A percentile compares a stretch with the other conserved stretches of the same genome.
These are phyloP conservation scores for Chinchilla lanigera DNA, from an alignment of 2,113 vertebrate genomes.

Conservation along the genomic window DNA sequence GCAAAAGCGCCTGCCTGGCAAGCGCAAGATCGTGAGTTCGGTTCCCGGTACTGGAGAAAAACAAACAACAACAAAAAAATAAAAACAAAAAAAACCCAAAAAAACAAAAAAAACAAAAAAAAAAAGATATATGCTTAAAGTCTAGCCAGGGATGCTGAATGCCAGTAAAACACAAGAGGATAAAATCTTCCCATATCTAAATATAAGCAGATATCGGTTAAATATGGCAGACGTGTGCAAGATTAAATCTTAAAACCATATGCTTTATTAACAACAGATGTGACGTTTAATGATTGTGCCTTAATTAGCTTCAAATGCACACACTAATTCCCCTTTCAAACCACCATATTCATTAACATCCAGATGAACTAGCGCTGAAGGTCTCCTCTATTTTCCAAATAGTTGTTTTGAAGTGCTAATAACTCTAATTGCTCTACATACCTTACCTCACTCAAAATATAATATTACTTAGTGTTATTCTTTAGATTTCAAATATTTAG, in stretches of 20 bases:
- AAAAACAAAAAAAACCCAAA: too few relatives aligned
- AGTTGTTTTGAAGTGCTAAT: slow-evolving; percentile 65
- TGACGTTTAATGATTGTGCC: slow-evolving; percentile 73
- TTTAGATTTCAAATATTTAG: background rate
- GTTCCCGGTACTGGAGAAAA: too few relatives aligned
- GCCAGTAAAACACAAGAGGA: background rate
- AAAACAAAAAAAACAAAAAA: too few relatives aligned
- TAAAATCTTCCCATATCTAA: background rate
- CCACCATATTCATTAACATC: slow-evolving; percentile 63
- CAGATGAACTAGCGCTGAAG: slow-evolving; percentile 52
- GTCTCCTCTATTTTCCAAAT: slow-evolving; percentile 66
- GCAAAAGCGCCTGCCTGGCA: too few relatives aligned
- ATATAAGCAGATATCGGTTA: slow-evolving; percentile 37
- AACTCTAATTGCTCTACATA: slow-evolving; percentile 35
- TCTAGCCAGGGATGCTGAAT: background rate
- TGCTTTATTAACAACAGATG: slow-evolving; percentile 75
- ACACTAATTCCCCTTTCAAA: slow-evolving; percentile 66
- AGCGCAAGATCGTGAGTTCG: too few relatives aligned
- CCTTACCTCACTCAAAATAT: background rate
- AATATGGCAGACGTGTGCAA: slow-evolving; percentile 63
- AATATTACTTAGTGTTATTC: background rate
- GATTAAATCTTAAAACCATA: slow-evolving; percentile 75
- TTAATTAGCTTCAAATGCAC: slow-evolving; percentile 70
- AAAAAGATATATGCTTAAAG: slow-evolving; percentile 19
- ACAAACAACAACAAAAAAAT: too few relatives aligned